Conservation (phyloP, 2,113 vertebrate genomes). For the Cygnus atratus region DNA sequence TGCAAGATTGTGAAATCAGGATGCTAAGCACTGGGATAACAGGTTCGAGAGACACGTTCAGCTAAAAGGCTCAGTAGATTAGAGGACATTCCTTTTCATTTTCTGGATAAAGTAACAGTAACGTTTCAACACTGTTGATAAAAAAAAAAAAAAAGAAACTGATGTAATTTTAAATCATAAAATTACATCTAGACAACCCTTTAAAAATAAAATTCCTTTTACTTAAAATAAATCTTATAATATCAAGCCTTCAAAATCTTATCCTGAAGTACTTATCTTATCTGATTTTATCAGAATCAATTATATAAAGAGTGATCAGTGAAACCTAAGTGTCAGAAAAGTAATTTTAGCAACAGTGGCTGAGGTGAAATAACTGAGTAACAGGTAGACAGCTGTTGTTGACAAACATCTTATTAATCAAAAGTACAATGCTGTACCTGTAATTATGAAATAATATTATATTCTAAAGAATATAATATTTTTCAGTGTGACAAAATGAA, state of each 20-base stretch:
- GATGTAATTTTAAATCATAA: neutral
- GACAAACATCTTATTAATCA: constrained; percentile 37
- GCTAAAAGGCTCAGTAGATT: neutral
- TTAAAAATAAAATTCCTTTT: neutral
- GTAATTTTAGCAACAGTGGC: neutral
- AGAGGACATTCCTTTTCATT: constrained; percentile 22
- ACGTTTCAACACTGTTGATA: constrained; percentile 4
- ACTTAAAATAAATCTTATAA: constrained; percentile 16
- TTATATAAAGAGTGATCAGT: neutral
- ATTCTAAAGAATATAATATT: neutral
- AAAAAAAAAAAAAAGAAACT: neutral
- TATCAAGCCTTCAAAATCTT: constrained; percentile 8
- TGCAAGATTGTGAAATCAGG: constrained; percentile 55
- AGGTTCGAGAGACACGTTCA: constrained; percentile 23
- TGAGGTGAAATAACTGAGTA: neutral
- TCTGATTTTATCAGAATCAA: neutral
- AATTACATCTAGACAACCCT: neutral
- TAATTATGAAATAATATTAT: constrained; percentile 38
- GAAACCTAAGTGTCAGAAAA: neutral
- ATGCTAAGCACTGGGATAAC: constrained; percentile 39
- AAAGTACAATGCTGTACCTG: neutral
- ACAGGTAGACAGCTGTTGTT: neutral
- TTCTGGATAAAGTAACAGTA: constrained; percentile 50
- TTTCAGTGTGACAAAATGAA: constrained; percentile 27
- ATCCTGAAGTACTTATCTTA: neutral